phyloP scores from a whole-genome alignment of 2,888 invertebrate genomes.

The Epinotia brunnichana region DNA sequence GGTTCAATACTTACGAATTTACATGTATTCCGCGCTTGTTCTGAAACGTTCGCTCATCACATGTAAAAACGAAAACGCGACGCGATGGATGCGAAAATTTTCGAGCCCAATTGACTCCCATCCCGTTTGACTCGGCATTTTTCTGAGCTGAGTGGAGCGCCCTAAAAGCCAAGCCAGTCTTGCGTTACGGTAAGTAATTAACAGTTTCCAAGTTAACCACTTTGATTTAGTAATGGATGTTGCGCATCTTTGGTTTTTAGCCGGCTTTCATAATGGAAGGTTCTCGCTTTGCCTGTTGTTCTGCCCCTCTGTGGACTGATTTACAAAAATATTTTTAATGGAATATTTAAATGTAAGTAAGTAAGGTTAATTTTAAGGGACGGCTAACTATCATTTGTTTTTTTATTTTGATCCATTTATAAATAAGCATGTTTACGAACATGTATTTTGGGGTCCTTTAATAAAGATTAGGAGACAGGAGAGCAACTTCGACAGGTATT shows the following conservation, averaged over 20 bases:
- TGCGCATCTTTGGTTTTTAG: not conserved
- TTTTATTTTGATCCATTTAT: no score
- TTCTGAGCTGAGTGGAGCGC: constrained; percentile 40
- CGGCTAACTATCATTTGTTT: no score
- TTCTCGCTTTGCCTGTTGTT: not conserved
- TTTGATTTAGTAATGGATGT: constrained; percentile 46
- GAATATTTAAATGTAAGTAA: no score
- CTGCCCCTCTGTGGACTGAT: no score
- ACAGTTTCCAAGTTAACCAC: constrained; percentile 42
- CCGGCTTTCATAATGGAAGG: not conserved
- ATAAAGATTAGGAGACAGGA: no score
- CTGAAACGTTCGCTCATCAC: not conserved
- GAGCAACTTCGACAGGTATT: no score
- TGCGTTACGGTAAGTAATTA: constrained; percentile 44
- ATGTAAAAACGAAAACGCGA: not conserved
- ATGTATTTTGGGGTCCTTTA: no score
- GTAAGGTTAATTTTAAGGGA: no score
- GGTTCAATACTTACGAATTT: not conserved
- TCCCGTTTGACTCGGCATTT: constrained; percentile 28
- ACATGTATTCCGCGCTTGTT: not conserved
- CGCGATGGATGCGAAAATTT: not conserved
- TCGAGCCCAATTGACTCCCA: not conserved
- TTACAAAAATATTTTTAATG: no score
- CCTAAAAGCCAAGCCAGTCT: constrained; percentile 16
- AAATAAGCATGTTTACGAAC: no score